A percentile compares a stretch with the other conserved stretches of the same genome.
phyloP scores from a whole-genome alignment of 2,113 vertebrate genomes.

The Dascyllus trimaculatus region DNA sequence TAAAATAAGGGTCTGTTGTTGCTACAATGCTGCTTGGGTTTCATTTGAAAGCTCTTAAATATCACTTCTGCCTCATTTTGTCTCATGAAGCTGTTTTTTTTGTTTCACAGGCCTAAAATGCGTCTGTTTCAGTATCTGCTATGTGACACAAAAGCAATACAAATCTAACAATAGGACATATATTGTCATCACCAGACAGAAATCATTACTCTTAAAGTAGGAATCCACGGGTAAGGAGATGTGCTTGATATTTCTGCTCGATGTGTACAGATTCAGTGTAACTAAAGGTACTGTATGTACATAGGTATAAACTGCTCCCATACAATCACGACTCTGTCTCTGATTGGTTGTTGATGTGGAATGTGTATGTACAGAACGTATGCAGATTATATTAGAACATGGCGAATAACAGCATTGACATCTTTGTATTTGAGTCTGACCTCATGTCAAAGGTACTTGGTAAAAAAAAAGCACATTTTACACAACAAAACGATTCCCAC shows the following conservation, averaged over 20 bases:
- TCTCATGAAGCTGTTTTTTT: constrained; percentile 1
- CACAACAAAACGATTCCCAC: background rate
- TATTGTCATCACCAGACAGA: background rate
- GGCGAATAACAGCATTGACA: background rate
- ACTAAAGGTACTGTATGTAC: constrained; percentile 58
- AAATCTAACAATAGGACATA: constrained; percentile 8
- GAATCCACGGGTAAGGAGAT: constrained; percentile 8
- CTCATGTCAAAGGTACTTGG: background rate
- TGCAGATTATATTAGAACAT: background rate
- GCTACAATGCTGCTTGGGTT: constrained; percentile 30
- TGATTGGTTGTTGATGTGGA: background rate
- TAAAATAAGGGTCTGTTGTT: background rate
- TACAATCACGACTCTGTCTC: constrained; percentile 18
- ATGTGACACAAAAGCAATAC: constrained; percentile 15
- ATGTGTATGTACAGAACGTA: background rate
- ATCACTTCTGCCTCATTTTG: constrained; percentile 10
- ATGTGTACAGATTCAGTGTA: constrained; percentile 45
- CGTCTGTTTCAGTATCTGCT: background rate
- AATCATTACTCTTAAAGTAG: constrained; percentile 5
- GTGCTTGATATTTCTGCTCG: constrained; percentile 25
- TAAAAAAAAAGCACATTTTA: background rate
- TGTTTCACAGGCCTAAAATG: background rate
- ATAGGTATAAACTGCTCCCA: constrained; percentile 58
- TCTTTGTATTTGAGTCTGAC: background rate
- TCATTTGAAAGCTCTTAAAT: constrained; percentile 25